Conservation (phyloP, 2,113 vertebrate genomes). For the Atractosteus spatula region DNA sequence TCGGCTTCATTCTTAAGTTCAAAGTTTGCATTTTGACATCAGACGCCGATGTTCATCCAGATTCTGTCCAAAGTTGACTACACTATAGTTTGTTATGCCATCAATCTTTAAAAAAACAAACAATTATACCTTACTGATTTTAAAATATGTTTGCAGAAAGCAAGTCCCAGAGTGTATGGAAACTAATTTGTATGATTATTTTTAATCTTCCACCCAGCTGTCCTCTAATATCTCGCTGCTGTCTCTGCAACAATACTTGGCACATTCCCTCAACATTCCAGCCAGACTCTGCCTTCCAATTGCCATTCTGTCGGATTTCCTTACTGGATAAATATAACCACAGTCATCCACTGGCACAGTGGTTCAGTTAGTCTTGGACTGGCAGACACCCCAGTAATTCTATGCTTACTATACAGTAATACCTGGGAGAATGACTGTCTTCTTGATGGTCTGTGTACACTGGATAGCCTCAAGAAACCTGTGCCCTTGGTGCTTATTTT, state of each 20-base stretch:
- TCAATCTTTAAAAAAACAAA: conserved; percentile 65
- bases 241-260: conserved; percentile 41
- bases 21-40: conserved; percentile 46
- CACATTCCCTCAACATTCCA: conserved; percentile 16
- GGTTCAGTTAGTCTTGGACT: conserved; percentile 39
- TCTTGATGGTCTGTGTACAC: conserved; percentile 27
- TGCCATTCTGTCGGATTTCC: conserved; percentile 57
- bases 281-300: conserved; percentile 37
- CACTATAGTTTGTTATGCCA: conserved; percentile 58
- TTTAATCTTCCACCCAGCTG: conserved; percentile 29
- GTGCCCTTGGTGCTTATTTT: conserved; percentile 46
- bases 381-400: conserved; percentile 58
- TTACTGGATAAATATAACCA: conserved; percentile 68
- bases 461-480: conserved; percentile 55
- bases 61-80: conserved; percentile 29
- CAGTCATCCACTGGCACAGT: conserved; percentile 57
- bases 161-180: conserved; percentile 23
- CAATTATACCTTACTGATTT: conserved; percentile 18
- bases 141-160: conserved; percentile 17
- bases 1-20: conserved; percentile 68
- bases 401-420: conserved; percentile 54
- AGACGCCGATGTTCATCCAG: conserved; percentile 66
- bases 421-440: conserved; percentile 35
- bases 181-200: conserved; percentile 31
- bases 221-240: conserved; percentile 24